Base-by-base conservation (phyloP, 2,888 invertebrate species). In the Diarsia rubi region DNA sequence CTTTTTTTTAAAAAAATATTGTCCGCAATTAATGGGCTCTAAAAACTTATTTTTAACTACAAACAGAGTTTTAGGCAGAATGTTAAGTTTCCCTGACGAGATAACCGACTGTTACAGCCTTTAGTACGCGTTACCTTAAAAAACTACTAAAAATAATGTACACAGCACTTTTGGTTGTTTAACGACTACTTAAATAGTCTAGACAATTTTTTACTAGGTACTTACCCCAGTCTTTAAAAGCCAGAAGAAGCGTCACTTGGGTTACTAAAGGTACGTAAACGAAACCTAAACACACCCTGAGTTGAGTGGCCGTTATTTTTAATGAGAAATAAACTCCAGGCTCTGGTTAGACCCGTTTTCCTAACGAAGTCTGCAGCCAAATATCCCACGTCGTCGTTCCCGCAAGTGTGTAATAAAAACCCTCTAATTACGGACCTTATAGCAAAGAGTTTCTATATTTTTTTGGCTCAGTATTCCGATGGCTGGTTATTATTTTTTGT, bases 281-380 rank as follows among this genome's bases (percentile, higher is more conserved):
- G 52, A 76, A 69, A 75, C 76, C 66, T 88, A 82, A 86, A 86
- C 74, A 87, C 76, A 69, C 71, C 69, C 78, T 62, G 47, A 63
- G 84, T 78, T 79, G 83, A 88, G 87, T 79, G 81, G 77, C 88
- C 75, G 85, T 87, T 87, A 87, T 87, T 87, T 87, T 87, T 88
- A 87, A 87, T 87, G 87, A 86, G 87, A 88, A 88, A 87, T 88
- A 87, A 87, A 86, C 86, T 84, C 65, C 80, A 88, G 74, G 71
- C 87, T 74, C 73, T 68, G 73, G 88, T 80, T 73, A 80, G 79
- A 75, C 73, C 31, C 79, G 85, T 83, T 80, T 70, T 78, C 79
- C 78, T 88, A 87, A 87, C 87, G 87, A 88, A 87, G 85, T 78
- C 81, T 86, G 81, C 79, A 78, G 81, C 85, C 78, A 69, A 87